Conservation (phyloP, 2,797 vertebrate genomes). For the Pangasius larnaudii region DNA sequence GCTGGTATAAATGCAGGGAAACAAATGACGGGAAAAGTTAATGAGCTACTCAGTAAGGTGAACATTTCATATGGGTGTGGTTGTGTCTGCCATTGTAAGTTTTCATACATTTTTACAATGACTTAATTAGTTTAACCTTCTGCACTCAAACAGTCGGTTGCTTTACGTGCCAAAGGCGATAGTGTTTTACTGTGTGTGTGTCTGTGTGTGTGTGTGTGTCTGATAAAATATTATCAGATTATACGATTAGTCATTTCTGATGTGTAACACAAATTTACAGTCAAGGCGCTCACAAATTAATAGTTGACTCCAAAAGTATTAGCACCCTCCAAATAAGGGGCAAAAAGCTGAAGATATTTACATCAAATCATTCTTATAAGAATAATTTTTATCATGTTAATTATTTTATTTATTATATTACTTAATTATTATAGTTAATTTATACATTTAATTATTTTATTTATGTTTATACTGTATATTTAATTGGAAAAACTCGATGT, state of each 20-base stretch:
- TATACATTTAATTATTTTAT: too few species aligned
- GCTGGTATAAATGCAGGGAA: background rate
- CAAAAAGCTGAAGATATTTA: background rate
- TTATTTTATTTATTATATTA: background rate
- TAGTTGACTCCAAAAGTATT: background rate
- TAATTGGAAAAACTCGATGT: background rate
- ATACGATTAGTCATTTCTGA: background rate
- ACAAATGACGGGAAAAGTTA: background rate
- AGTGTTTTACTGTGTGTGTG: background rate
- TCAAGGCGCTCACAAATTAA: background rate
- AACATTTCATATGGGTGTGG: background rate
- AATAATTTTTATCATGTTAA: background rate
- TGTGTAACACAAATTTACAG: background rate
- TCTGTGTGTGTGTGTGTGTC: background rate
- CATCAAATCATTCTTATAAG: background rate
- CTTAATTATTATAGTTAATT: background rate
- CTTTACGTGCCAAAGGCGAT: background rate
- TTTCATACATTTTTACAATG: background rate
- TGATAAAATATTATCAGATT: too few species aligned
- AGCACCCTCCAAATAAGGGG: background rate
- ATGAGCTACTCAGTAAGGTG: background rate
- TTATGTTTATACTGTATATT: background rate
- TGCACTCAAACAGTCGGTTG: background rate
- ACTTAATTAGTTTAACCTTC: constrained; percentile 12
- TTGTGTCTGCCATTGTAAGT: background rate